phyloP scores from a whole-genome alignment of 2,888 invertebrate species.

The Trichopria drosophilae region DNA sequence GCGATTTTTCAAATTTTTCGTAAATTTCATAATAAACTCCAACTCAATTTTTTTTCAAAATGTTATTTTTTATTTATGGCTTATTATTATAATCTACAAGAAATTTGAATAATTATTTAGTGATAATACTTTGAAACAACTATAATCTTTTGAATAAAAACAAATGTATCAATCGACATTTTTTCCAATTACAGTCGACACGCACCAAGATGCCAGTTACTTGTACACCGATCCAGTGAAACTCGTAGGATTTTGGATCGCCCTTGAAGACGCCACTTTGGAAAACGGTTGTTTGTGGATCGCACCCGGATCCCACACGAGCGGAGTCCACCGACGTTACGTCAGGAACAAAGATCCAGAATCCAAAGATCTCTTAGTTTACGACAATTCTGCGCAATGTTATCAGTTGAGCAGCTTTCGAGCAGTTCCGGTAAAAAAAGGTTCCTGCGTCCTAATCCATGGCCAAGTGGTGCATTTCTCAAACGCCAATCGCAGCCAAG shows the following conservation, averaged over 20 bases:
- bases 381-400: slow-evolving; percentile 68
- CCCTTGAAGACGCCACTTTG: slow-evolving; percentile 87
- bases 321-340: slow-evolving; percentile 75
- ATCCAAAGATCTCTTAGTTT: slow-evolving; percentile 67
- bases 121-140: neutral
- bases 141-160: slow-evolving; percentile 5
- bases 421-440: slow-evolving; percentile 81
- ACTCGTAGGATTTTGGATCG: slow-evolving; percentile 91
- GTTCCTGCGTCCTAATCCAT: slow-evolving; percentile 85
- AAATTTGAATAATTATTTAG: neutral
- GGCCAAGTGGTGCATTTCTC: slow-evolving; percentile 94
- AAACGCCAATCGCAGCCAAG: slow-evolving; percentile 77
- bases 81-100: no score
- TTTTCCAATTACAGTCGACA: slow-evolving; percentile 68
- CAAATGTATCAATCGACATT: slow-evolving; percentile 9
- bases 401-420: slow-evolving; percentile 77
- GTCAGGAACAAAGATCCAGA: slow-evolving; percentile 70
- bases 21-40: no score
- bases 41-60: no score
- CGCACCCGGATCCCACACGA: slow-evolving; percentile 87
- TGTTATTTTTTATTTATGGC: no score
- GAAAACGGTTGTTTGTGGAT: slow-evolving; percentile 96
- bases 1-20: no score
- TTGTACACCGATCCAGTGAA: slow-evolving; percentile 82
- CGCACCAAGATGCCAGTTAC: slow-evolving; percentile 88